Evolutionary conservation across 2,888 invertebrate genomes (phyloP), one percentile per base, ranked within the genome.

Genomic region (Phengaris arion): DNA sequence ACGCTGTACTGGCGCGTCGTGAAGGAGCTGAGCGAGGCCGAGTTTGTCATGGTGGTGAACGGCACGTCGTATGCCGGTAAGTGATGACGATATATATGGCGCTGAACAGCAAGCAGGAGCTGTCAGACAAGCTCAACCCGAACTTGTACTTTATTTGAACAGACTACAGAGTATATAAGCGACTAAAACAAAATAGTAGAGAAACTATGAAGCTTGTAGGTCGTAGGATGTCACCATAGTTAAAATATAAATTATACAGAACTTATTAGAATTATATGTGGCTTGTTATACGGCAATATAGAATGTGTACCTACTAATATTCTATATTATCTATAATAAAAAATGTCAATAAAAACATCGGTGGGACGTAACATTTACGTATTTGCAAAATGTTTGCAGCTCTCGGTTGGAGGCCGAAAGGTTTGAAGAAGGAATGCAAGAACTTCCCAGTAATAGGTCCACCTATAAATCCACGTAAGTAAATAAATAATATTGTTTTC

Each of bases 321-420:
- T 22, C 22, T 22, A 22, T 22, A 22, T 22, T 22, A 22, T 22
- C 0, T 22, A 22, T 1, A 46, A 6, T 46, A 6, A 46, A 46
- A 46, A 46, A 46, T 6, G 6, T 46, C 46, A 6, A 7, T 48
- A 48, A 48, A 6, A 7, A 48, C 8, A 48, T 48, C 6, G 6
- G 48, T 48, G 7, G 52, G 7, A 52, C 12, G 9, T 52, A 52
- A 52, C 9, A 52, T 48, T 52, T 12, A 52, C 52, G 52, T 52
- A 52, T 52, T 52, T 52, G 4, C 9, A 52, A 52, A 52, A 52
- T 52, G 52, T 69, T 88, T 93, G 82, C 88, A 87, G 98, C 96
- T 8, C 81, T 99, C 7, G 99, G 99, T n/a, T 99, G 99, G 98
- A 94, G 98, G 76, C 98, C 99, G 0, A 94, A 93, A 64, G 94